Evolutionary conservation across 2,113 vertebrate genomes (phyloP).

Genomic region (Stictonetta naevosa): DNA sequence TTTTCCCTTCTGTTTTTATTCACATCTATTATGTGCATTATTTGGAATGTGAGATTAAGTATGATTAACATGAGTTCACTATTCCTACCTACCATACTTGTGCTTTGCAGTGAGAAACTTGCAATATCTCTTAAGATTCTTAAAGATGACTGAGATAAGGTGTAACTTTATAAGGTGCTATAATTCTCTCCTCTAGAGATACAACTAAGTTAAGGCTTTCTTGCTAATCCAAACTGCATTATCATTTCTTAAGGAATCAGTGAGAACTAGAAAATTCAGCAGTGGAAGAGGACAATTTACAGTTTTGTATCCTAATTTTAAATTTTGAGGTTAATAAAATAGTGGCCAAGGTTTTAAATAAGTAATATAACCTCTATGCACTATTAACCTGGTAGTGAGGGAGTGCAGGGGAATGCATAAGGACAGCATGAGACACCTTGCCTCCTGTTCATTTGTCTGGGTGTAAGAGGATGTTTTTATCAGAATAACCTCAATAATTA

Average conservation of each 20-base stretch:
- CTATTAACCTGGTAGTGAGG: neutral
- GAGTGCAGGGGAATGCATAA: neutral
- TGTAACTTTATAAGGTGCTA: neutral
- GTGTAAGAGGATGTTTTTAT: neutral
- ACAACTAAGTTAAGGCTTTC: neutral
- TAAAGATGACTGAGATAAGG: slow-evolving; percentile 4
- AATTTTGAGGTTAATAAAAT: neutral
- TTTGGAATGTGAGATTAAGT: slow-evolving; percentile 40
- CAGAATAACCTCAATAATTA: neutral
- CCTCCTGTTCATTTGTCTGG: neutral
- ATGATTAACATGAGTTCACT: neutral
- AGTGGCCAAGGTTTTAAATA: neutral
- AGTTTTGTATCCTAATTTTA: neutral
- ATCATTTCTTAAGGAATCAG: neutral
- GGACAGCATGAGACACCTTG: neutral
- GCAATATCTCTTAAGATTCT: neutral
- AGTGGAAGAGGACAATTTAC: neutral
- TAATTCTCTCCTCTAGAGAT: neutral
- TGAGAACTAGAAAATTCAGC: neutral
- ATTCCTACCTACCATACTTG: neutral
- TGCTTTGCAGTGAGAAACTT: neutral
- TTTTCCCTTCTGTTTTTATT: neutral
- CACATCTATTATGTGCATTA: neutral
- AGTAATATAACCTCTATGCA: neutral
- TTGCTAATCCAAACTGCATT: neutral